Evolutionary conservation across 1,140 invertebrate species (phyloP).

Genomic region (Diachasma alloeum): DNA sequence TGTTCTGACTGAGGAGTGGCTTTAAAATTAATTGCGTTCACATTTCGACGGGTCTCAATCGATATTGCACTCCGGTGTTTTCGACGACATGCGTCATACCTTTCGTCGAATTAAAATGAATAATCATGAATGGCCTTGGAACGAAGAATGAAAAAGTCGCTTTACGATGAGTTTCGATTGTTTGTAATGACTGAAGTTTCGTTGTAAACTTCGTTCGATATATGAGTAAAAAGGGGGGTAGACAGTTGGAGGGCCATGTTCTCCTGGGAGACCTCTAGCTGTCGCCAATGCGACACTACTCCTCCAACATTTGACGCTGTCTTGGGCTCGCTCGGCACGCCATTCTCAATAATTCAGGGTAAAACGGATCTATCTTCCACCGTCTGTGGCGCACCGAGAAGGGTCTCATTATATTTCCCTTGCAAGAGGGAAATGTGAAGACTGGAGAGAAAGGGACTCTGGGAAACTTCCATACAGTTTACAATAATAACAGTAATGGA

Average conservation of each 20-base stretch:
- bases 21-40: background rate
- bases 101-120: background rate
- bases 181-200: background rate
- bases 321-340: conserved; percentile 46
- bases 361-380: conserved; percentile 50
- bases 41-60: background rate
- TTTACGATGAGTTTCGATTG: no score
- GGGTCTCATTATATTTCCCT: conserved; percentile 28
- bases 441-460: background rate
- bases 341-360: conserved; percentile 60
- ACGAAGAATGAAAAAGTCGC: background rate
- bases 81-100: no score
- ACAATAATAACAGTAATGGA: conserved; percentile 6
- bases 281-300: conserved; percentile 26
- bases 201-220: no score
- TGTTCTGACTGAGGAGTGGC: background rate
- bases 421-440: background rate
- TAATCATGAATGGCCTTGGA: background rate
- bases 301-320: conserved; percentile 7
- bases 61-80: background rate
- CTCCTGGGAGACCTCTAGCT: background rate
- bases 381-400: background rate
- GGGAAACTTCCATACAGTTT: conserved; percentile 2
- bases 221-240: no score
- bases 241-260: background rate